Conservation (phyloP, 2,888 invertebrate species). For the Altica lythri region DNA sequence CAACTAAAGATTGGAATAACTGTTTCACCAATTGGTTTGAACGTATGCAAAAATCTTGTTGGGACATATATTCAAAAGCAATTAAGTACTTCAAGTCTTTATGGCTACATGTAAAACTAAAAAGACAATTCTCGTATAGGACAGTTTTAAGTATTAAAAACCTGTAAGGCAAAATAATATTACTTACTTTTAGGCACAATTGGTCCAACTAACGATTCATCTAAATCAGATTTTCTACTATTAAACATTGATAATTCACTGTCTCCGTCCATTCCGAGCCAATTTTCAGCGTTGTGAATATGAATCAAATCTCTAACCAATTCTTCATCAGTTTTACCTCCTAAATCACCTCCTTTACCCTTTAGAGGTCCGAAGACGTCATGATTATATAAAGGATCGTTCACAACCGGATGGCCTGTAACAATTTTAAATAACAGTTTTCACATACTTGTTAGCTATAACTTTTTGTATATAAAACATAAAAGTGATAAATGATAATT, state of each 20-base stretch:
- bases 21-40: no score
- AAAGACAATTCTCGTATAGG: no score
- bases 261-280: conserved; percentile 90
- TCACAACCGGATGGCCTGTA: conserved; percentile 93
- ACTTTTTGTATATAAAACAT: no score
- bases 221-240: conserved; percentile 63
- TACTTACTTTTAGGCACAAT: conserved; percentile 54
- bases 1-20: no score
- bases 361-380: conserved; percentile 92
- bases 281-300: conserved; percentile 92
- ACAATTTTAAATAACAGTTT: not conserved
- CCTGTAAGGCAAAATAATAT: no score
- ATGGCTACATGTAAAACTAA: no score
- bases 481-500: no score
- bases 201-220: conserved; percentile 52
- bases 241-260: conserved; percentile 83
- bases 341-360: conserved; percentile 86
- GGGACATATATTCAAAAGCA: no score
- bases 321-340: conserved; percentile 87
- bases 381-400: conserved; percentile 97
- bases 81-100: no score
- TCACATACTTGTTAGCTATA: not conserved
- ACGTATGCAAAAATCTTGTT: no score
- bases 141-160: no score
- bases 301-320: conserved; percentile 86